Conservation (phyloP, 2,113 vertebrate genomes). For the Hippocampus barbouri region DNA sequence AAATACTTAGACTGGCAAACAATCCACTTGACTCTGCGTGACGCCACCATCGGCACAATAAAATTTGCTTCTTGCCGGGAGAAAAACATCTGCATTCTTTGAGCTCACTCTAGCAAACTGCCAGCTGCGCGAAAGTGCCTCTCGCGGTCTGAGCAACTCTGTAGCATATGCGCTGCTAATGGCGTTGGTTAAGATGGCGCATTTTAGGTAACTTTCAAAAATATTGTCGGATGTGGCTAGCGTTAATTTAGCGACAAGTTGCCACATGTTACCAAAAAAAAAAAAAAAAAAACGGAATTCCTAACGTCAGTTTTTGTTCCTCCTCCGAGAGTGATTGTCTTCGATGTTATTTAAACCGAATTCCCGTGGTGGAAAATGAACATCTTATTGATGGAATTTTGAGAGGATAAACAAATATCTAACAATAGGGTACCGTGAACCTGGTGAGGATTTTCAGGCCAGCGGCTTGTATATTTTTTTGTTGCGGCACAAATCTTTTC, state of each 20-base stretch:
- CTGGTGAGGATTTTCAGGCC: constrained; percentile 15
- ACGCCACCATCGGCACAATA: constrained; percentile 28
- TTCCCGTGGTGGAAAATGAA: neutral
- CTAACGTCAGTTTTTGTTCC: neutral
- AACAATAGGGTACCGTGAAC: constrained; percentile 1
- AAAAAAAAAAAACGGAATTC: neutral
- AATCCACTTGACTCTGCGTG: constrained; percentile 29
- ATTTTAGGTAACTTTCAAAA: neutral
- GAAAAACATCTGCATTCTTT: constrained; percentile 47
- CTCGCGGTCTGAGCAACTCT: constrained; percentile 12
- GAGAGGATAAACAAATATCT: constrained; percentile 17
- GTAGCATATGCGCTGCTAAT: constrained; percentile 15
- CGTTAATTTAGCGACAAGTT: neutral
- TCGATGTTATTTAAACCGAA: neutral
- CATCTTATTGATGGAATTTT: neutral
- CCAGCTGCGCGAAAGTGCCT: constrained; percentile 31
- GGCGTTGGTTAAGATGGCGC: neutral
- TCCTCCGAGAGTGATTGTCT: neutral
- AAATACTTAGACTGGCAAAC: constrained; percentile 25
- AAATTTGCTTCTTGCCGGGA: constrained; percentile 30
- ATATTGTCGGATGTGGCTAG: neutral
- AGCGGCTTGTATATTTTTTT: constrained; percentile 35
- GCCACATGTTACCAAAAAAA: neutral
- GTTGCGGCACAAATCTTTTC: constrained; percentile 53
- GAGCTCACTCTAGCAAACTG: constrained; percentile 19